Conservation (phyloP, 2,113 vertebrate genomes). For the Thunnus thynnus region DNA sequence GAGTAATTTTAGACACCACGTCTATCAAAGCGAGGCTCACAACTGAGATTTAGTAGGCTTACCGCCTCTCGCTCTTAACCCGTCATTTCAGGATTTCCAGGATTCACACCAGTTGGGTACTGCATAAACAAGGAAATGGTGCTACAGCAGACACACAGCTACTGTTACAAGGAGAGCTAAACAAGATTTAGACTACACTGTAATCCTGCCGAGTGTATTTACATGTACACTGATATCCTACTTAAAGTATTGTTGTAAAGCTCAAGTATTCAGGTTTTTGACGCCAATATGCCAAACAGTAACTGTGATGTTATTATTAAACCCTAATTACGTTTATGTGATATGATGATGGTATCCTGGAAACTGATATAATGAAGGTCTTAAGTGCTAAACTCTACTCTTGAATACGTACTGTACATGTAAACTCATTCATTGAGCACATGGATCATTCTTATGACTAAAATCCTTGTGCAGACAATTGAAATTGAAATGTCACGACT, state of each 20-base stretch:
- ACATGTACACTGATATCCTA: background rate
- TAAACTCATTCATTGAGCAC: background rate
- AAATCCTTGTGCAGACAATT: background rate
- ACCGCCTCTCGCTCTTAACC: conserved; percentile 45
- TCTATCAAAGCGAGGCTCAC: conserved; percentile 72
- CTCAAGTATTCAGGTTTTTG: background rate
- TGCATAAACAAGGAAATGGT: conserved; percentile 55
- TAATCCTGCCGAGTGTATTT: conserved; percentile 11
- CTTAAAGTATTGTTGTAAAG: background rate
- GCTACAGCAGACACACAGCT: conserved; percentile 15
- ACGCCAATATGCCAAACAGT: background rate
- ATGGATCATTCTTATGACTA: background rate
- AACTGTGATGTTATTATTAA: background rate
- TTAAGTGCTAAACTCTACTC: too few relatives aligned
- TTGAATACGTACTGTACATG: background rate
- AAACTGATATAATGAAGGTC: background rate
- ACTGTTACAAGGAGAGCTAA: background rate
- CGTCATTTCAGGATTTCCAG: conserved; percentile 61
- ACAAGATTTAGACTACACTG: conserved; percentile 3
- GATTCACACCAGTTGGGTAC: conserved; percentile 52
- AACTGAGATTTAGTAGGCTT: conserved; percentile 61
- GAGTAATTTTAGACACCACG: conserved; percentile 55
- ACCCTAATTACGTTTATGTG: too few relatives aligned
- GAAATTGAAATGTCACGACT: background rate
- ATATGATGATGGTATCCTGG: too few relatives aligned